Evolutionary conservation across 2,888 invertebrate genomes (phyloP).

Genomic region (Metallyticus violacea): DNA sequence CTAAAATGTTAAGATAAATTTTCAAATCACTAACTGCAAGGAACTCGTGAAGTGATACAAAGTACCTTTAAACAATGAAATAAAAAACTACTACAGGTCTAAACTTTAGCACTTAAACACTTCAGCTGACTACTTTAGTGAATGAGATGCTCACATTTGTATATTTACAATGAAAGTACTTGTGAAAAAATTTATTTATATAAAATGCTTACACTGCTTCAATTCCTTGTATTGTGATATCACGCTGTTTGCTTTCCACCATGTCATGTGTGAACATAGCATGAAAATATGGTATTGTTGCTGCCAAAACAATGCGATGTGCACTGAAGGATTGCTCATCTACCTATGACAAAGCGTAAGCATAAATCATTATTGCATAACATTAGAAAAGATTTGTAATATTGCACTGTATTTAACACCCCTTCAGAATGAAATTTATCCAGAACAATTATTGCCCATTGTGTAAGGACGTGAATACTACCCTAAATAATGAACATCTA

Average conservation of each 20-base stretch:
- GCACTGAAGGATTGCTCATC: constrained; percentile 75
- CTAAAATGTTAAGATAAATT: too few species aligned
- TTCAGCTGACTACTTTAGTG: background rate
- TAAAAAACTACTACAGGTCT: too few species aligned
- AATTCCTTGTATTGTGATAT: constrained; percentile 77
- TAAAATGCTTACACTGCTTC: constrained; percentile 62
- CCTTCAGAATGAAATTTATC: too few species aligned
- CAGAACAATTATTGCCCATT: too few species aligned
- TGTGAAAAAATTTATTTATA: background rate
- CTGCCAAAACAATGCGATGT: constrained; percentile 79
- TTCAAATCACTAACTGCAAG: too few species aligned
- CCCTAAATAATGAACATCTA: too few species aligned
- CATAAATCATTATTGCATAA: constrained; percentile 22
- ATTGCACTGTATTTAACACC: too few species aligned
- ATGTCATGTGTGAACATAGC: constrained; percentile 89
- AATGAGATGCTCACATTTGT: background rate
- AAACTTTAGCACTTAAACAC: background rate
- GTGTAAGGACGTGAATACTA: too few species aligned
- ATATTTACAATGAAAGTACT: background rate
- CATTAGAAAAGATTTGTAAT: too few species aligned
- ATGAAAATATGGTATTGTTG: constrained; percentile 85
- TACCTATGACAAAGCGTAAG: constrained; percentile 53
- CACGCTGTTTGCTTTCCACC: constrained; percentile 77
- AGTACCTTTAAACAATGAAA: too few species aligned
- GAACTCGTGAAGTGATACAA: too few species aligned